phyloP scores from a whole-genome alignment of 2,888 invertebrate genomes.

The Rhyacophila evoluta region DNA sequence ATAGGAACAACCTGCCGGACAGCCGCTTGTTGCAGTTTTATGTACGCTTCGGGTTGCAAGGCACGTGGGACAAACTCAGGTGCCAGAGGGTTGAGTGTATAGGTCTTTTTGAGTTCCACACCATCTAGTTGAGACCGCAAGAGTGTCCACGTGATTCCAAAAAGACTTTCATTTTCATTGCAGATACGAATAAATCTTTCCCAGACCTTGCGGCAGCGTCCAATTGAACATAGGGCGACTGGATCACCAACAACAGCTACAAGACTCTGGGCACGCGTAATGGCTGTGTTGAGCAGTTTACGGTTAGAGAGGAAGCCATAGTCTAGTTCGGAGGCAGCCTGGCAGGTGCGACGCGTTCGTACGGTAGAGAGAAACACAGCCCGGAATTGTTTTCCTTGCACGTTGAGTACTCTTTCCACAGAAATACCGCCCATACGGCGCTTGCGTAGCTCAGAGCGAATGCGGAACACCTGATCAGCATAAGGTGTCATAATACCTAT shows the following conservation, averaged over 20 bases:
- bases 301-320: constrained; percentile 87
- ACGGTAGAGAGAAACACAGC: constrained; percentile 83
- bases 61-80: constrained; percentile 82
- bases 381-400: constrained; percentile 89
- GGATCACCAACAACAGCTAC: constrained; percentile 90
- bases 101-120: constrained; percentile 80
- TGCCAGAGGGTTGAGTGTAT: constrained; percentile 84
- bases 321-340: constrained; percentile 72
- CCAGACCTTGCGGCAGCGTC: constrained; percentile 85
- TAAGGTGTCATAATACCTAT: constrained; percentile 90
- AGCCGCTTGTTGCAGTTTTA: constrained; percentile 58
- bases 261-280: constrained; percentile 83
- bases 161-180: constrained; percentile 77
- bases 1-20: constrained; percentile 54
- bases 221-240: constrained; percentile 82
- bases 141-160: constrained; percentile 79
- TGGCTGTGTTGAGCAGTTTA: constrained; percentile 85
- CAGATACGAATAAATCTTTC: constrained; percentile 81
- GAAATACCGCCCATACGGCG: constrained; percentile 80
- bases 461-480: constrained; percentile 82
- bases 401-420: constrained; percentile 86
- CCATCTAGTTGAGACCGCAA: constrained; percentile 78
- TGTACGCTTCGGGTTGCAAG: constrained; percentile 65
- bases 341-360: constrained; percentile 79
- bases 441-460: constrained; percentile 81